Conservation (phyloP, 2,113 vertebrate species). For the Crotalus horridus region DNA sequence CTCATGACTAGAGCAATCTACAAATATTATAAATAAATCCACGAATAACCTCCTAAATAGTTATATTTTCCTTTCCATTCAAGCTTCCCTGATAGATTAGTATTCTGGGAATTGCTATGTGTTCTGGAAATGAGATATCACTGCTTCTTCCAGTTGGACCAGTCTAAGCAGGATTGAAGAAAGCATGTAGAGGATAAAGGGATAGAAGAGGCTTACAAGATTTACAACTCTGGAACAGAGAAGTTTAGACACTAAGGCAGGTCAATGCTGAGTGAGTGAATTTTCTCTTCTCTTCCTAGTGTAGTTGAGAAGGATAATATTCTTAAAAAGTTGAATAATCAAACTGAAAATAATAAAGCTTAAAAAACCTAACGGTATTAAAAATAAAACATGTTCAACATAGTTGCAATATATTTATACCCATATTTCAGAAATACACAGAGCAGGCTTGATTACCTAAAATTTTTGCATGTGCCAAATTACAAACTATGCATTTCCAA, state of each 20-base stretch:
- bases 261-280: neutral
- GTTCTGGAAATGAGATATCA: neutral
- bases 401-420: neutral
- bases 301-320: neutral
- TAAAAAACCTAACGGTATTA: neutral
- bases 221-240: neutral
- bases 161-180: neutral
- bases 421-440: neutral
- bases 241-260: neutral
- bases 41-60: neutral
- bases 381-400: neutral
- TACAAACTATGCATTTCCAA: neutral
- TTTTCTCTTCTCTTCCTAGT: neutral
- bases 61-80: neutral
- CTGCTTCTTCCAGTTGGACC: neutral
- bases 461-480: neutral
- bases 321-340: neutral
- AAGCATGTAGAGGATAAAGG: neutral
- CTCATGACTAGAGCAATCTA: neutral
- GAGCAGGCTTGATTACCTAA: conserved; percentile 1
- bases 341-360: neutral
- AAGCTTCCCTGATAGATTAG: neutral
- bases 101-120: neutral
- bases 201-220: neutral
- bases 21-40: neutral